Base-by-base conservation (phyloP, 2,113 vertebrate genomes). In the Erpornis zantholeuca region DNA sequence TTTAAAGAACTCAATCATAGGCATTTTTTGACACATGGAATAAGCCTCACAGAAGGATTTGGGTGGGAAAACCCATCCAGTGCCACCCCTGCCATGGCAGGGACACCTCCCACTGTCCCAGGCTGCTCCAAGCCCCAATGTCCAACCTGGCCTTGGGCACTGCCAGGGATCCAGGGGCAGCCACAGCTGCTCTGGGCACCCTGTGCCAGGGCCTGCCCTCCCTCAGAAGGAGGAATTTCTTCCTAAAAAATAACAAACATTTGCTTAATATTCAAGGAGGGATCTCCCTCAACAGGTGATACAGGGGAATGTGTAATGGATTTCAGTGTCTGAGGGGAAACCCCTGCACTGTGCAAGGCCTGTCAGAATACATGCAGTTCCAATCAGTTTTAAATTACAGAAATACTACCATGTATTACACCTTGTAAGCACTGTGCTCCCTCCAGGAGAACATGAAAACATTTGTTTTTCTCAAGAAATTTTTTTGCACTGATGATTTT, bases 281-380 rank as follows among this genome's bases (percentile, higher is more conserved):
- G 10, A 15, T 53, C 31, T 50, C 83, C 27, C 75, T 76, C 24
- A 50, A 23, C 15, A 56, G 24, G 22, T 21, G 33, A 70, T 1
- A 0, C 7, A 38, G 1, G 1, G 22, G 18, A 81, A n/a, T 5
- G 11, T 5, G 4, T 4, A 19, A 38, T 1, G 0, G 21, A 49
- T 50, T 82, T 59, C 15, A 13, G 19, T 1, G 10, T 44, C 9
- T 20, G 54, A 52, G 33, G 56, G 40, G 35, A 54, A 53, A 45
- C 81, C 22, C 20, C 57, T 42, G 20, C 12, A 10, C 7, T 27
- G 47, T 49, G 36, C 31, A n/a, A 47, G 11, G 13, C 24, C 23
- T 10, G 6, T 64, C 44, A 66, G 44, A 82, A 70, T 15, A 71
- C 71, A 83, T 9, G 14, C 40, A n/a, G 29, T 5, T 72, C 35